Evolutionary conservation across 2,888 invertebrate genomes (phyloP).

Genomic region (Synergus laeviventris): DNA sequence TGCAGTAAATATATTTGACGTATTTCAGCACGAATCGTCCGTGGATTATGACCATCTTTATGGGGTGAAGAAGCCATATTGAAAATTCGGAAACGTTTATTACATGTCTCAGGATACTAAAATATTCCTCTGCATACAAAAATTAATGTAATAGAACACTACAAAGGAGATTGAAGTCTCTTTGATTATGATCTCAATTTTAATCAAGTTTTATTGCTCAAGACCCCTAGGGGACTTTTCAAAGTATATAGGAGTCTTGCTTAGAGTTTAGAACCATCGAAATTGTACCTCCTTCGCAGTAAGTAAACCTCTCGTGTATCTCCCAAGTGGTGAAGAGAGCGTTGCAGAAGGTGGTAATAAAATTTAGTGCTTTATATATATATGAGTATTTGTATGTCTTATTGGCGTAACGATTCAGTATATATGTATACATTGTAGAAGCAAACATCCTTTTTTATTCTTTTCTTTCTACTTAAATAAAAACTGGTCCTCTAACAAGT

Average conservation of each 20-base stretch:
- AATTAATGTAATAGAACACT: background rate
- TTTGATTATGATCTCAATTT: conserved; percentile 22
- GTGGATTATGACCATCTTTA: background rate
- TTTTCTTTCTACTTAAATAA: conserved; percentile 12
- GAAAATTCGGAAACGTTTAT: background rate
- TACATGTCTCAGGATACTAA: background rate
- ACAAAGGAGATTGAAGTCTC: background rate
- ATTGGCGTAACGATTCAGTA: conserved; percentile 47
- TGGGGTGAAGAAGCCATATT: background rate
- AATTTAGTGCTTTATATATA: conserved; percentile 52
- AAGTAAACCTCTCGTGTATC: conserved; percentile 17
- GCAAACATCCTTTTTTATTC: conserved; percentile 8
- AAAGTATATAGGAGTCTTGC: conserved; percentile 37
- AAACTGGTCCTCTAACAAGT: background rate
- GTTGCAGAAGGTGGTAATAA: conserved; percentile 48
- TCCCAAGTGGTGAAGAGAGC: conserved; percentile 42
- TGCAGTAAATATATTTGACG: background rate
- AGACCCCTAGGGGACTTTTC: conserved; percentile 15
- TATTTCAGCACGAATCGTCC: background rate
- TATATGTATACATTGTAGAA: conserved; percentile 47
- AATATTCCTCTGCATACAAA: background rate
- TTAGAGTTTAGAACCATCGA: conserved; percentile 32
- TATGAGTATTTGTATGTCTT: conserved; percentile 46
- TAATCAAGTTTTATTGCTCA: conserved; percentile 21
- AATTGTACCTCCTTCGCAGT: background rate